phyloP scores from a whole-genome alignment of 2,113 vertebrate genomes.

The Dinomys branickii region DNA sequence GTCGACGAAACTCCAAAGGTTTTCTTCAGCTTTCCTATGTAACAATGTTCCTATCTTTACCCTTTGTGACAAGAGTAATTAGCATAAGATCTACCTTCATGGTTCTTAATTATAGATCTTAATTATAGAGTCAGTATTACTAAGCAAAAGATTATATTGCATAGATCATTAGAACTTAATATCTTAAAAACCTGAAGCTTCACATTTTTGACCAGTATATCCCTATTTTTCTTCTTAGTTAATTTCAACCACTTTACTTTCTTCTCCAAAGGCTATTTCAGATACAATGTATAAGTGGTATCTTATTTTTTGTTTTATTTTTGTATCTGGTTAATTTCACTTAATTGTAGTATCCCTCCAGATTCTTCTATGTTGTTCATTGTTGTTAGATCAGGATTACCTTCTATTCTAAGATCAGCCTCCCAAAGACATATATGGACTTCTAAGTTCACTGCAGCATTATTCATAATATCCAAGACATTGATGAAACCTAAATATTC shows the following conservation, averaged over 20 bases:
- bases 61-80: background rate
- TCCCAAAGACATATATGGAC: background rate
- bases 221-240: background rate
- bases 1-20: background rate
- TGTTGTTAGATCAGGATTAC: background rate
- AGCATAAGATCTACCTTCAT: background rate
- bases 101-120: background rate
- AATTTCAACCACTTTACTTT: background rate
- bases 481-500: background rate
- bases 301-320: background rate
- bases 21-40: background rate
- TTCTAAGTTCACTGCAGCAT: background rate
- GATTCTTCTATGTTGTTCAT: background rate
- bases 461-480: background rate
- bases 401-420: background rate
- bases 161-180: background rate
- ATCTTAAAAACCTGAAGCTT: background rate
- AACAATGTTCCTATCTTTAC: background rate
- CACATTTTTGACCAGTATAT: background rate
- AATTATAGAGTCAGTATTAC: background rate
- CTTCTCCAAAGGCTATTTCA: background rate
- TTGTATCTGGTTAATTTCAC: background rate
- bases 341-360: background rate
- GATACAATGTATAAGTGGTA: background rate
- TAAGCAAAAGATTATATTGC: background rate